These are phyloP conservation scores for Ceyx melanurus DNA, from an alignment of 2,113 vertebrate species.

Conservation along the genomic window DNA sequence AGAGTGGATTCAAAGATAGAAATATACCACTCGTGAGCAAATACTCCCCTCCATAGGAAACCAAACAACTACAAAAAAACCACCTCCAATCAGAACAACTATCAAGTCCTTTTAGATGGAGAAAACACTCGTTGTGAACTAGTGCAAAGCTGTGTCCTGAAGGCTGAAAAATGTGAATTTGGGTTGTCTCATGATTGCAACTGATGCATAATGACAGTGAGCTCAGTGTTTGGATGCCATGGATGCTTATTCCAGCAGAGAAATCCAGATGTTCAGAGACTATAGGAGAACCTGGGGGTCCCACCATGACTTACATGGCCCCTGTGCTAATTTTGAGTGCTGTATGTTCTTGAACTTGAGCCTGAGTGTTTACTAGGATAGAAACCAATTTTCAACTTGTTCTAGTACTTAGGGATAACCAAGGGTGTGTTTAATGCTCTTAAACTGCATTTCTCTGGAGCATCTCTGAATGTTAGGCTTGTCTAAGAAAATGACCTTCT, in stretches of 20 bases:
- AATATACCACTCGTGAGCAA: background rate
- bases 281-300: background rate
- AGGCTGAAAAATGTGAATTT: background rate
- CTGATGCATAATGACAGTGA: background rate
- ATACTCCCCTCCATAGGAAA: background rate
- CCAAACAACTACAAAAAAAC: fast-evolving
- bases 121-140: background rate
- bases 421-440: background rate
- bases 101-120: background rate
- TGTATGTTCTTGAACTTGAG: background rate
- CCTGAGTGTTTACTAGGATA: background rate
- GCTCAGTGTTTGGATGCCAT: background rate
- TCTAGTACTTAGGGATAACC: background rate
- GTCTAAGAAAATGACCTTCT: background rate
- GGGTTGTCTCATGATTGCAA: background rate
- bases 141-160: background rate
- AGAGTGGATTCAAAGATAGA: background rate
- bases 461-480: background rate
- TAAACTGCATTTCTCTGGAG: background rate
- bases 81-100: background rate
- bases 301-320: background rate
- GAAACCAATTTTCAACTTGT: background rate
- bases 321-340: background rate
- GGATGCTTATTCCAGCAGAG: background rate
- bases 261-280: background rate